Percentiles rank a stretch among this genome's conserved stretches.
These are phyloP conservation scores for Coranthus polyacanthus DNA, from an alignment of 2,797 vertebrate genomes.

Conservation along the genomic window DNA sequence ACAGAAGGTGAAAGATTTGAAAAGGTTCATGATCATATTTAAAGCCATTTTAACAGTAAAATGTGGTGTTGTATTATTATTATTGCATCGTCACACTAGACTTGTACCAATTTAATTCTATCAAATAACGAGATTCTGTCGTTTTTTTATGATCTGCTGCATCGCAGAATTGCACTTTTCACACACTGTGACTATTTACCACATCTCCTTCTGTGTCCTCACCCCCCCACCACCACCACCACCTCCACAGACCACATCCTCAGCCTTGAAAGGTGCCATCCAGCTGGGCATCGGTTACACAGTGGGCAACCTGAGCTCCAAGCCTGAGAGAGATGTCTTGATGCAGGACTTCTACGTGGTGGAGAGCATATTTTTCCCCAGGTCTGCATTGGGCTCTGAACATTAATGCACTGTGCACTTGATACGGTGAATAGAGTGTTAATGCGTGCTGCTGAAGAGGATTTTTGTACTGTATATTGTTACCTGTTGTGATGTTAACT, in stretches of 20 bases:
- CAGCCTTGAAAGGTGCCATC: conserved; percentile 97
- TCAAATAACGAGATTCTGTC: too few species aligned
- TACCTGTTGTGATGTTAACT: not conserved
- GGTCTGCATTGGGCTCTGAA: conserved; percentile 75
- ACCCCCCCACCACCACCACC: too few species aligned
- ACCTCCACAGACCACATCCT: conserved; percentile 92
- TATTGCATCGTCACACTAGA: too few species aligned
- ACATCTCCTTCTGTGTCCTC: not conserved
- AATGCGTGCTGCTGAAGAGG: not conserved
- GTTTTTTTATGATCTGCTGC: too few species aligned
- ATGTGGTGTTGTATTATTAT: not conserved
- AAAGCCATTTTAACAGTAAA: not conserved
- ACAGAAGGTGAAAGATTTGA: not conserved
- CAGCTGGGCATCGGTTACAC: conserved; percentile 98
- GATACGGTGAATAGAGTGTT: conserved; percentile 13
- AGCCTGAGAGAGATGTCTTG: conserved; percentile 96
- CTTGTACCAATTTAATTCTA: too few species aligned
- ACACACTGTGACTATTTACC: too few species aligned
- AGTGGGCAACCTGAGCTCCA: conserved; percentile 97
- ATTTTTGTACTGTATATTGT: not conserved
- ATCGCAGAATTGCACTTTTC: not conserved
- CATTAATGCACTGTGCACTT: not conserved
- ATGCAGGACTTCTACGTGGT: conserved; percentile 99
- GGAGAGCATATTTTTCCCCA: conserved; percentile 98
- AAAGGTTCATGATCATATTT: too few species aligned